Base-by-base conservation (phyloP, 2,888 invertebrate genomes). In the Entomobrya proxima region DNA sequence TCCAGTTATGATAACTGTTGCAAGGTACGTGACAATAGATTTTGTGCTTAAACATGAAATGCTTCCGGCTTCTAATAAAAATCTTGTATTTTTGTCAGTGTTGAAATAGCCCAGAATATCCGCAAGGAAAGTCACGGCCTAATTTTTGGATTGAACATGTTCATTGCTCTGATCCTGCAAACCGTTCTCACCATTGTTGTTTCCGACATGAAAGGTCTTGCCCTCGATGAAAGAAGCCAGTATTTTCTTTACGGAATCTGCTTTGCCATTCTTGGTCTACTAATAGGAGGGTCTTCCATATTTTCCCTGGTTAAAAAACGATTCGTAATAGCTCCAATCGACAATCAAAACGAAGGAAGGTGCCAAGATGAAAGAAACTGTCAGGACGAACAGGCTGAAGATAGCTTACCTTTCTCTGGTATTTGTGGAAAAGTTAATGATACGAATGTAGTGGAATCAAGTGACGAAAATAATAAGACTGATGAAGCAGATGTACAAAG, bases 81-180 rank as follows among this genome's bases (percentile, higher is more conserved):
- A 13, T 55, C 4, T 61, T 67, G 27, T 50, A 50, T 55, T 74
- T 69, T 83, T 92, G 92, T 40, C 90, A 97, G 97, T 91, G 95
- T 95, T 64, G 97, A 97, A 92, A 95, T 98, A 80, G 98, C 98
- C 0, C 94, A 95, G 86, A 93, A 95, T 88, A 93, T 98, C 81
- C 93, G 94, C 79, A 95, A 96, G 90, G 96, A 97, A 69, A 96
- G 96, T 92, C 97, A 96, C 91, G 98, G 96, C 0, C 93, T 98
- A 5, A 95, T 98, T 88, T 98, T 98, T 92, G 98, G 98, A 2
- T 93, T 97, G 88, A 98, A 97, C 92, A 97, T 96, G 0, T 94
- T 97, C 80, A 88, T 96, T 0, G 96, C 97, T 2, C 93, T 97
- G 5, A 91, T 94, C 0, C 92, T 97, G 0, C 97, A 98, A 92